Base-by-base conservation (phyloP, 2,888 invertebrate genomes). In the Hypselothyrea guttata region DNA sequence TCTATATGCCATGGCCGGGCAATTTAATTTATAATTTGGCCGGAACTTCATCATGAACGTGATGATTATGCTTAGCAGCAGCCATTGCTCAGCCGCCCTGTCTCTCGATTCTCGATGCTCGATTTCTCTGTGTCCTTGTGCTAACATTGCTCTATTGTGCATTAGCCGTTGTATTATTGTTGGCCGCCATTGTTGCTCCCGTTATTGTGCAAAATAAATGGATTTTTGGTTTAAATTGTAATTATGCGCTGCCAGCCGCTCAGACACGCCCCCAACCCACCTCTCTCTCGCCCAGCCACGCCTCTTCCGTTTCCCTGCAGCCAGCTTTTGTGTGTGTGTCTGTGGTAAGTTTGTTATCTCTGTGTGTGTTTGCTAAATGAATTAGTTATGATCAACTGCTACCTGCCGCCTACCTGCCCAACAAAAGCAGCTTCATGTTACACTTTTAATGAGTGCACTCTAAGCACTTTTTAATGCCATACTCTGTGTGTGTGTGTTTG, bases 141-240 rank as follows among this genome's bases (percentile, higher is more conserved):
- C 46, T 47, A 42, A 13, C 40, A 27, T 37, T 68, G 48, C 55
- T 49, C 52, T 22, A 75, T 61, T 74, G 64, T 66, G 74, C 73
- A 74, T 76, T 74, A 78, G 65, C 57, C 47, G 61, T 56, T 30
- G 57, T 64, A 67, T 73, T 84, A 82, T 86, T 78, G 85, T 81
- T 68, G 53, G 86, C 56, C 62, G 59, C 60, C 70, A 85, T 79
- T 84, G 86, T 81, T 75, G 71, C 68, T 47, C 68, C 48, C 61
- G 74, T 86, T 81, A 86, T 86, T 84, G 84, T 84, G 74, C 82
- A 54, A 84, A 84, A 86, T 81, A 84, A 86, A 86, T 81, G 85
- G 81, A 85, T 82, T 78, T 79, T 82, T 84, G 85, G 83, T 82
- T 83, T 84, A 84, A 81, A 81, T 75, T 84, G 75, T 86, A 81